A percentile compares a stretch with the other conserved stretches of the same genome.
Evolutionary conservation across 2,797 vertebrate species (phyloP).

Genomic region (Molossus alvarezi): DNA sequence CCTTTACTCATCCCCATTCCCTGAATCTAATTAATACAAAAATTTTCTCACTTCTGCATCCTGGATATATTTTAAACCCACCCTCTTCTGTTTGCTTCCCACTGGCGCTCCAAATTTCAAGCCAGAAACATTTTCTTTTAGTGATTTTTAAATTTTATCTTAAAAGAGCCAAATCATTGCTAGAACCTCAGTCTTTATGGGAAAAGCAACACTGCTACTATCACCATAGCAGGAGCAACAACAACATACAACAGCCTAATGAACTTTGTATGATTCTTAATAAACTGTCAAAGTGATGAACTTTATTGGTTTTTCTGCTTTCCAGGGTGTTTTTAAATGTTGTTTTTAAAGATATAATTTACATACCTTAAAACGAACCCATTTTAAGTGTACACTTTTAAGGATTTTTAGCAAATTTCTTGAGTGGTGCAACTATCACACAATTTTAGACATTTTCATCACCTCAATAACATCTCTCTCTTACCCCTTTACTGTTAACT

Average conservation of each 20-base stretch:
- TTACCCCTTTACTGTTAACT: neutral
- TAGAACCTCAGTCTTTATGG: neutral
- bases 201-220: neutral
- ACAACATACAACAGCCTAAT: neutral
- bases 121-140: neutral
- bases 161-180: neutral
- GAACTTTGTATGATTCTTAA: neutral
- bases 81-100: neutral
- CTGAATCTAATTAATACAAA: neutral
- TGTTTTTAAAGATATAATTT: neutral
- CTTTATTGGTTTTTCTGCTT: neutral
- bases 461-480: neutral
- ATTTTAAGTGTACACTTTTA: neutral
- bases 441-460: neutral
- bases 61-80: neutral
- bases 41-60: neutral
- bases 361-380: neutral
- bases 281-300: neutral
- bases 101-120: slow-evolving; percentile 13
- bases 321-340: neutral
- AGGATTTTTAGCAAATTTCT: neutral
- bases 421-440: neutral
- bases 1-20: neutral
- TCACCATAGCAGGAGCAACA: neutral
- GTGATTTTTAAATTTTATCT: neutral